Evolutionary conservation across 2,113 vertebrate species (phyloP), one percentile per base, ranked within the genome.

Genomic region (Arenaria interpres): DNA sequence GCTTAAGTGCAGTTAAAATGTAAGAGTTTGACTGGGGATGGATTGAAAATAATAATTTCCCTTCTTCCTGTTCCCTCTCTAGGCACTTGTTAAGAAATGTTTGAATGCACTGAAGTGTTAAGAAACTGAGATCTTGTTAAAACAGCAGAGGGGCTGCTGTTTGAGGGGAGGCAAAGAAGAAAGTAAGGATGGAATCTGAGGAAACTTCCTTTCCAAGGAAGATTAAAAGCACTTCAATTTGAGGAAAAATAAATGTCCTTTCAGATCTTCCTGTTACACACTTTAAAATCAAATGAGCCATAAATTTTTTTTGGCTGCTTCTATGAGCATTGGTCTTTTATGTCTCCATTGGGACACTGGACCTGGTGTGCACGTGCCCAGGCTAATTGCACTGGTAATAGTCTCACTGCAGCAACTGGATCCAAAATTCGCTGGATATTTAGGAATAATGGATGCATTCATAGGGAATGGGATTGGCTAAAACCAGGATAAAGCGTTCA

Each of bases 261-360:
- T 95, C 89, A 91, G 77, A 88, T 96, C 90, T 94, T 92, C 81
- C 66, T 87, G 53, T 78, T 93, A 33, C 80, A 79, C 35, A 22
- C 63, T 94, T 95, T 69, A 91, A 93, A 91, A 85, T 71, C 66
- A 96, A 95, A 96, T 88, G 95, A 96, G 71, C 71, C 84, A 79
- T 91, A 96, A 97, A 96, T 89, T 93, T 37, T 95, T 78, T 96
- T 94, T 96, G 81, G 87, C 93, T 91, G 90, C 66, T 76, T 85
- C 62, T 63, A 0, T 66, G 59, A 92, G 77, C 84, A 43, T 82
- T 7, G 0, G 32, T 89, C 73, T 91, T 93, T 89, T 64, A 92
- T 79, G 77, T 68, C 62, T 88, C 51, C 24, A 5, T 11, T 6
- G 33, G 85, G 91, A 85, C 18, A 28, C 80, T 32, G 62, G 87